Conservation (phyloP, 2,888 invertebrate species). For the Hemistola chrysoprasaria region DNA sequence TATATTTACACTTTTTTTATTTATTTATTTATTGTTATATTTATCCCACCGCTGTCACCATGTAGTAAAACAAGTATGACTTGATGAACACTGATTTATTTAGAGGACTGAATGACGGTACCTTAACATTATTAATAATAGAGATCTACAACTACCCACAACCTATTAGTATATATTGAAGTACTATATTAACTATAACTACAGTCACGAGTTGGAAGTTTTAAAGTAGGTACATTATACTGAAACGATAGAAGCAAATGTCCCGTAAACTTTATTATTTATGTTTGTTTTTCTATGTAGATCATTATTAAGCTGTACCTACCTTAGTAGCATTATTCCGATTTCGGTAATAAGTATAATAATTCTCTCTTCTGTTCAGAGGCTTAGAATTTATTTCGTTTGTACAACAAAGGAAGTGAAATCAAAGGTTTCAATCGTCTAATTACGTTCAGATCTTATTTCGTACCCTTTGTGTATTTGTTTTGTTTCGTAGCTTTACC, state of each 20-base stretch:
- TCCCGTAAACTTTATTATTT: conserved; percentile 16
- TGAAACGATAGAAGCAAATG: conserved; percentile 14
- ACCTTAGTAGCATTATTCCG: conserved; percentile 7
- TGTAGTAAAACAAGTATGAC: no score
- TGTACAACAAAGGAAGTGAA: conserved; percentile 15
- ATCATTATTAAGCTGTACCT: conserved; percentile 10
- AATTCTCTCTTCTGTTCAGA: conserved; percentile 1
- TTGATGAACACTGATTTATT: no score
- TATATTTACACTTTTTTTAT: no score
- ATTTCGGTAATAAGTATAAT: not conserved
- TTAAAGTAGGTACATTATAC: conserved; percentile 16
- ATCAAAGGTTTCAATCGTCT: conserved; percentile 18
- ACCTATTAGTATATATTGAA: no score
- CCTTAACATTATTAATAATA: no score
- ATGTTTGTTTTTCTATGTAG: conserved; percentile 5
- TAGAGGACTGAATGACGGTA: no score
- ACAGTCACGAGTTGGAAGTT: no score
- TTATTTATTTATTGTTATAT: no score
- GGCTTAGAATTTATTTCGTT: conserved; percentile 10
- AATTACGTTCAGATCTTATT: conserved; percentile 18
- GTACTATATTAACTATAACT: no score
- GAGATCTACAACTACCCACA: no score
- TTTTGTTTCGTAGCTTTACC: conserved; percentile 1
- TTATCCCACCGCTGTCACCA: no score
- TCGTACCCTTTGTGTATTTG: conserved; percentile 9